phyloP scores from a whole-genome alignment of 2,797 vertebrate species.

The Heliangelus exortis region DNA sequence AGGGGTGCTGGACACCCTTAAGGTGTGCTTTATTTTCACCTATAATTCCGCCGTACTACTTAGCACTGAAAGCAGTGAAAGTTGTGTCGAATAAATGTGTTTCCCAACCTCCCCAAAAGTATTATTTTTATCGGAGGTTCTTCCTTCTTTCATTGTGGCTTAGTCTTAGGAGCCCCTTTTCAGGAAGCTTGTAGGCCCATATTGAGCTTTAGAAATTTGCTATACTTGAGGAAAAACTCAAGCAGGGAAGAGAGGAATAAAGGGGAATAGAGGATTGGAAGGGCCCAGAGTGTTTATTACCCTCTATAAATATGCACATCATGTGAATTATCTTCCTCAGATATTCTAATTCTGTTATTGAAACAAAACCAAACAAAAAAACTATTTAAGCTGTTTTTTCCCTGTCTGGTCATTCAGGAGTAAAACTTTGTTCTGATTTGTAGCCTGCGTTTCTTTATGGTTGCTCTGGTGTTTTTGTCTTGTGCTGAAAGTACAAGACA shows the following conservation, averaged over 20 bases:
- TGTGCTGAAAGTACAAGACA: not conserved
- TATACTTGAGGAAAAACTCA: not conserved
- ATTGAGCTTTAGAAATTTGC: not conserved
- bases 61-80: fast-evolving
- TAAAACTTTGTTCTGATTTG: not conserved
- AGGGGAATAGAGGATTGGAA: not conserved
- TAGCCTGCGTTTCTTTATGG: not conserved
- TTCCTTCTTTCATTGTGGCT: not conserved
- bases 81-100: fast-evolving
- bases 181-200: not conserved
- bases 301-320: not conserved
- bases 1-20: slow-evolving; percentile 89
- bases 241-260: not conserved
- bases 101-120: fast-evolving
- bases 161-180: not conserved
- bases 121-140: fast-evolving
- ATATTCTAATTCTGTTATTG: not conserved
- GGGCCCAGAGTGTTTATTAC: not conserved
- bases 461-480: not conserved
- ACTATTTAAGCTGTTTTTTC: not conserved
- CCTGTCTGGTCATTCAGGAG: fast-evolving
- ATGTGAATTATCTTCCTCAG: not conserved
- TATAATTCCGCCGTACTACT: fast-evolving
- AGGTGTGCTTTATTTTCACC: slow-evolving; percentile 73
- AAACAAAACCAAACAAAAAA: not conserved